Evolutionary conservation across 2,888 invertebrate species (phyloP).

Genomic region (Chloroclystis v-ata): DNA sequence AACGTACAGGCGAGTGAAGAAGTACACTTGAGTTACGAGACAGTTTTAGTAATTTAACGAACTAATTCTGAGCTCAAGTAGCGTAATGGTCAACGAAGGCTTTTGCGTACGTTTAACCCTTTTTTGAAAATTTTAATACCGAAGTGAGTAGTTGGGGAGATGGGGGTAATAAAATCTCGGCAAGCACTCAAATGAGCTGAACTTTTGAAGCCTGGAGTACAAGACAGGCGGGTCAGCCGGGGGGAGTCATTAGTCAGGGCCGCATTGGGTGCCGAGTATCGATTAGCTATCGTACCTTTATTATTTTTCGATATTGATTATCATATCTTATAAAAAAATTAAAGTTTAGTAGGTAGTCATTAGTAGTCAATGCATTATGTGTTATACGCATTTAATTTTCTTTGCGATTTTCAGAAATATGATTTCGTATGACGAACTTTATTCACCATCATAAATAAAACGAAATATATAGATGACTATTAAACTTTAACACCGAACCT

Average conservation of each 20-base stretch:
- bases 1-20: slow-evolving; percentile 21
- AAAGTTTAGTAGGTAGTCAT: no score
- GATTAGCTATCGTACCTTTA: slow-evolving; percentile 6
- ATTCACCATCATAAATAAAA: no score
- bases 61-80: slow-evolving; percentile 66
- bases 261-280: slow-evolving; percentile 36
- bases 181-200: slow-evolving; percentile 76
- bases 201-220: slow-evolving; percentile 75
- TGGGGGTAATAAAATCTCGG: slow-evolving; percentile 77
- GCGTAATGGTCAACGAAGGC: slow-evolving; percentile 64
- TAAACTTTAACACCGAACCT: no score
- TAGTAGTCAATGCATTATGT: no score
- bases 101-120: slow-evolving; percentile 66
- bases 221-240: slow-evolving; percentile 74
- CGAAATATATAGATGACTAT: no score
- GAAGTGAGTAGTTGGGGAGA: slow-evolving; percentile 69
- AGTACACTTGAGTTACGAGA: slow-evolving; percentile 38
- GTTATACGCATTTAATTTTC: no score
- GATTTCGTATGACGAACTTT: no score
- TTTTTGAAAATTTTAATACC: slow-evolving; percentile 65
- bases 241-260: slow-evolving; percentile 64
- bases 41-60: slow-evolving; percentile 53
- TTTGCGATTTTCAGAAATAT: no score
- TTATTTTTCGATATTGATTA: background rate
- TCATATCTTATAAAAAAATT: no score